Conservation (phyloP, 2,113 vertebrate species). For the Apistogramma diplotaenia region DNA sequence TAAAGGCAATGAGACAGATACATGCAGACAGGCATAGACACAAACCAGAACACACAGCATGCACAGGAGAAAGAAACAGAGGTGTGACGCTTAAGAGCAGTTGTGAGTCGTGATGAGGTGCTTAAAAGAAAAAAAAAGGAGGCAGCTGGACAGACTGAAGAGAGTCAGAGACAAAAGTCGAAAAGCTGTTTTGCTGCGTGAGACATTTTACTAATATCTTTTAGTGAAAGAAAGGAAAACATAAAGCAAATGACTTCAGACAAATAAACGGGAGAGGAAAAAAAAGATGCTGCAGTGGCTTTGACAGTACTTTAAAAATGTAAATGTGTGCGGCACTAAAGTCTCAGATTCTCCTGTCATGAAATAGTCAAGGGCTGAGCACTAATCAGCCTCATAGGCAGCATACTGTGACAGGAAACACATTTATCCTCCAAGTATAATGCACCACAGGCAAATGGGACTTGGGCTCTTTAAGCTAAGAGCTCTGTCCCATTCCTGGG, state of each 20-base stretch:
- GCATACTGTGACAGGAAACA: constrained; percentile 23
- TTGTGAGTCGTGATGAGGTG: constrained; percentile 7
- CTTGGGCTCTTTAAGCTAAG: constrained; percentile 15
- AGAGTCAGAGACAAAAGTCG: background rate
- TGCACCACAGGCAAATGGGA: constrained; percentile 30
- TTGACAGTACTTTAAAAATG: constrained; percentile 3
- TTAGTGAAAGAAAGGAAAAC: background rate
- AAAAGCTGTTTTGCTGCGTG: background rate
- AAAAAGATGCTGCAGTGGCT: background rate
- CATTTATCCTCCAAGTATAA: constrained; percentile 41
- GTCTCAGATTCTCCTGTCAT: constrained; percentile 12
- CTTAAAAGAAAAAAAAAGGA: background rate
- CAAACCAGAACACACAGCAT: constrained; percentile 7
- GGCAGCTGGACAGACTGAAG: background rate
- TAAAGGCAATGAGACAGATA: constrained; percentile 18
- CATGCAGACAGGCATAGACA: constrained; percentile 13
- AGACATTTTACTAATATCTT: background rate
- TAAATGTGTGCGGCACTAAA: background rate
- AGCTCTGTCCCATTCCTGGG: constrained; percentile 40
- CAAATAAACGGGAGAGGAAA: background rate
- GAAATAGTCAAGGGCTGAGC: constrained; percentile 34
- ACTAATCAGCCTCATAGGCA: constrained; percentile 21
- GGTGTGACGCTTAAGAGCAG: constrained; percentile 2
- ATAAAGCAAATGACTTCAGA: background rate
- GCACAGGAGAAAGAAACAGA: background rate